Percentiles rank a stretch among this genome's conserved stretches.
These are phyloP conservation scores for Danio kyathit DNA, from an alignment of 2,797 vertebrate genomes.

Conservation along the genomic window DNA sequence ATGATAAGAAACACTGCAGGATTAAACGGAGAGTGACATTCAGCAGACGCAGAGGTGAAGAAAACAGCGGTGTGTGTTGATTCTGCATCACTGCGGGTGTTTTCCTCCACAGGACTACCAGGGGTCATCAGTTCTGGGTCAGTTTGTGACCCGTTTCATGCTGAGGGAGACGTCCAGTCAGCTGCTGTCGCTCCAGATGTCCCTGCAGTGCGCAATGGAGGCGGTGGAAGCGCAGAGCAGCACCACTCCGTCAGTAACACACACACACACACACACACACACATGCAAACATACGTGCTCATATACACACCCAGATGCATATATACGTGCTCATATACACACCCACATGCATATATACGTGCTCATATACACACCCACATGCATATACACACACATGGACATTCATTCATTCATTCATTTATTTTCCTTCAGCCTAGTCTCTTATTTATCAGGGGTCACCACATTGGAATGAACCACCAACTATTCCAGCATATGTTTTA, in stretches of 20 bases:
- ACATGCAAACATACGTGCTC: neutral
- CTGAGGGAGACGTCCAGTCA: slow-evolving; percentile 91
- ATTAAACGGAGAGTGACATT: no score
- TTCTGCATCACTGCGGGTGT: neutral
- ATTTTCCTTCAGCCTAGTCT: no score
- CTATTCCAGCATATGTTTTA: no score
- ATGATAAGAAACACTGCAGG: no score
- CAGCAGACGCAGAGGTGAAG: neutral
- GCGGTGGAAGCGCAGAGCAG: slow-evolving; percentile 90
- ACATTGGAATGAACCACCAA: no score
- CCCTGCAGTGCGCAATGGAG: slow-evolving; percentile 92
- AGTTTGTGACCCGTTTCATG: slow-evolving; percentile 94
- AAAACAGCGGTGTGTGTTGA: neutral
- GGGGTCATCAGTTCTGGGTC: slow-evolving; percentile 89
- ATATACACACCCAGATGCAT: no score
- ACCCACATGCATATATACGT: neutral
- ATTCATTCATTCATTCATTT: no score
- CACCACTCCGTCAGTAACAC: slow-evolving; percentile 81
- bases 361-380: neutral
- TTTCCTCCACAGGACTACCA: slow-evolving; percentile 84
- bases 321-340: neutral
- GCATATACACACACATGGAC: no score
- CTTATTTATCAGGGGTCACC: no score
- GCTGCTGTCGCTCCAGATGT: slow-evolving; percentile 91
- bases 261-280: slow-evolving; percentile 28